Evolutionary conservation across 2,888 invertebrate genomes (phyloP), one percentile per base, ranked within the genome.

Genomic region (Synanthedon myopaeformis): DNA sequence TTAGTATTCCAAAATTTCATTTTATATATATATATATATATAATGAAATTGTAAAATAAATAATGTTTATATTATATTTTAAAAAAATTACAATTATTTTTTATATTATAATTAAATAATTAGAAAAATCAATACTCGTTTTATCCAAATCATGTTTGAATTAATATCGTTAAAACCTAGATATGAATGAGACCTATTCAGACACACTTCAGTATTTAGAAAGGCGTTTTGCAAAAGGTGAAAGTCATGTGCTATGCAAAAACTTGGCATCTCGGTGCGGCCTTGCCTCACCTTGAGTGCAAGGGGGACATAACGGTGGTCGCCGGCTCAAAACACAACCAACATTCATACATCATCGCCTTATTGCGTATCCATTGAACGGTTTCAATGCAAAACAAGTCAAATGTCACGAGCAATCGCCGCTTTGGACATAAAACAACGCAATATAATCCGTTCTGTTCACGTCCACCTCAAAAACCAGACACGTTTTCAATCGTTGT

Each of bases 231-330:
- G 77, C 71, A 75, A 82, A 79, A 79, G 87, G 87, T 83, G 86
- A 87, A 87, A 87, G 87, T 87, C 83, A 79, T 82, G 69, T 76
- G 74, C 70, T 74, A 79, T 80, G 86, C 85, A 86, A 87, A 87
- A 87, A 85, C 82, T 81, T 72, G 35, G 74, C 81, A 80, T 81
- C 84, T 78, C 75, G 61, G 56, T 59, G 76, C 84, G 86, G 86
- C 87, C 87, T 87, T 87, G 87, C 76, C 86, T 86, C 86, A 86
- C 86, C 85, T 77, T 86, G 77, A 86, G 69, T 80, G 81, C 82
- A 83, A 80, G 76, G 79, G 82, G 84, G 84, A 78, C 83, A 78
- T 82, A 86, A 86, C 86, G 86, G 87, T 80, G 69, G 66, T 60
- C 77, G 73, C 72, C 72, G 72, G 66, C 69, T 64, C 51, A 13